A percentile compares a stretch with the other conserved stretches of the same genome.
These are phyloP conservation scores for Glyptemys insculpta DNA, from an alignment of 2,797 vertebrate genomes.

Conservation along the genomic window DNA sequence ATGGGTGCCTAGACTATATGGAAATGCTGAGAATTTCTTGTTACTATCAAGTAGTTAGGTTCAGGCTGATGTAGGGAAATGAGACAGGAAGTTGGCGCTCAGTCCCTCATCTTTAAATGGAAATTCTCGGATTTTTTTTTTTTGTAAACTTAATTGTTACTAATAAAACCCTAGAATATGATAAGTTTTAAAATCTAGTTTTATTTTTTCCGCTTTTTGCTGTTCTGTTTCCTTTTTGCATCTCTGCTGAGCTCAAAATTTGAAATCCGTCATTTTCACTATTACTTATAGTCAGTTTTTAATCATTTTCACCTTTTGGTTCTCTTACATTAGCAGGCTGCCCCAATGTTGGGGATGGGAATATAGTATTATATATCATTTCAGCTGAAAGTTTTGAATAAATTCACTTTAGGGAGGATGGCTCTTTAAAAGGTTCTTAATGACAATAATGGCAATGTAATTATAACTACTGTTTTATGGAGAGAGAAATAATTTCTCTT, in stretches of 20 bases:
- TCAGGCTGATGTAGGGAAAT: neutral
- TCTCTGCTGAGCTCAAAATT: neutral
- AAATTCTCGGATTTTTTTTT: neutral
- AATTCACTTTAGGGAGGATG: neutral
- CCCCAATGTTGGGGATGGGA: neutral
- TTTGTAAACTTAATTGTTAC: neutral
- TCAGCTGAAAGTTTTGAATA: slow-evolving; percentile 21
- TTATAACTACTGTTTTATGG: neutral
- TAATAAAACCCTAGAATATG: neutral
- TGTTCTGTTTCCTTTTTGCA: neutral
- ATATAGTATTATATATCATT: neutral
- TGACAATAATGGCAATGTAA: neutral
- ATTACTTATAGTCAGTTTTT: neutral
- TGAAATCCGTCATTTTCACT: neutral
- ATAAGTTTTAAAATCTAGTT: neutral
- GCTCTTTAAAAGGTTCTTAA: neutral
- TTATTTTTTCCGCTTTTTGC: neutral
- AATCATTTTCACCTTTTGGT: neutral
- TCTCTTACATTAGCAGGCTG: neutral
- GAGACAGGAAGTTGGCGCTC: neutral
- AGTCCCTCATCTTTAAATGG: neutral
- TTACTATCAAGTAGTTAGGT: neutral
- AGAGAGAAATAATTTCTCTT: neutral
- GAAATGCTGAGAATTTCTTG: neutral
- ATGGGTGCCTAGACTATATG: neutral